Conservation (phyloP, 2,113 vertebrate genomes). For the Hemibates koningsi region DNA sequence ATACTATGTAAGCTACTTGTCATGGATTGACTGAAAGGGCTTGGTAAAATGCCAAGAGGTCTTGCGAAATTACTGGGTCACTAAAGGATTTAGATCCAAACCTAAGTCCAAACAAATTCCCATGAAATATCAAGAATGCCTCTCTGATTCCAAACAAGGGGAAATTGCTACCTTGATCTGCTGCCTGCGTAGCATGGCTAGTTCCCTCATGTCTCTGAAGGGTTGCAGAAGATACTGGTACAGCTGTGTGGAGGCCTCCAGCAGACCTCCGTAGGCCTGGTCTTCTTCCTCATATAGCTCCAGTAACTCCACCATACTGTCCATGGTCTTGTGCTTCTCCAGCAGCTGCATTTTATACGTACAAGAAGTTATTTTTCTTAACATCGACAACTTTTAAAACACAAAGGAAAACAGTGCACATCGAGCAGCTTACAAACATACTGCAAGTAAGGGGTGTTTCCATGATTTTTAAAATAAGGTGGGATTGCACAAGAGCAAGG, state of each 20-base stretch:
- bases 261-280: slow-evolving; percentile 84
- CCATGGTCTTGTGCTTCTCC: slow-evolving; percentile 87
- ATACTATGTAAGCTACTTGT: neutral
- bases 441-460: neutral
- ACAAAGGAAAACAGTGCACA: neutral
- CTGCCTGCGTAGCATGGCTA: slow-evolving; percentile 94
- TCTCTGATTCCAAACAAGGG: neutral
- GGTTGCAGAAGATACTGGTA: slow-evolving; percentile 97
- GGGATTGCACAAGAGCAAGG: neutral
- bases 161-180: slow-evolving; percentile 88
- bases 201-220: slow-evolving; percentile 96
- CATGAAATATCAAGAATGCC: neutral
- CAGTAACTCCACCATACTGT: slow-evolving; percentile 93
- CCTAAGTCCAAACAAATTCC: neutral
- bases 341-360: slow-evolving; percentile 73
- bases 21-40: neutral
- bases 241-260: slow-evolving; percentile 90
- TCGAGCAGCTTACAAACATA: neutral
- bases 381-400: neutral
- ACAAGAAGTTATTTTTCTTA: neutral
- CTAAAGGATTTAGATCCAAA: neutral
- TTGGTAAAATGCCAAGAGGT: neutral
- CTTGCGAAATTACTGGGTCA: neutral
- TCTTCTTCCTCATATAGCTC: slow-evolving; percentile 90
- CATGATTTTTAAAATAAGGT: neutral